Evolutionary conservation across 2,888 invertebrate species (phyloP).

Genomic region (Tachina lurida): DNA sequence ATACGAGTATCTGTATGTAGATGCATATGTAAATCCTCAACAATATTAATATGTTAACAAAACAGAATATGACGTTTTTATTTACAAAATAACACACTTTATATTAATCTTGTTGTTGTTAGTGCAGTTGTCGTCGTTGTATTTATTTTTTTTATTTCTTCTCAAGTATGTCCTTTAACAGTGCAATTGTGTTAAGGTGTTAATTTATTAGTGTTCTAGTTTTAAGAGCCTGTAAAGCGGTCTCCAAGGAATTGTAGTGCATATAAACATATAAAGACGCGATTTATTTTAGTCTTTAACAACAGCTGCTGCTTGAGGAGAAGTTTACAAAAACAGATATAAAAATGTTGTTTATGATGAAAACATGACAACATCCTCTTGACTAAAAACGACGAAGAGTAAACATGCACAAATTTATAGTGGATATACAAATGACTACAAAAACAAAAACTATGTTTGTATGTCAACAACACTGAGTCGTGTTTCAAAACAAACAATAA

Average conservation of each 20-base stretch:
- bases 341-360: slow-evolving; percentile 32
- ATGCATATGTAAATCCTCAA: no score
- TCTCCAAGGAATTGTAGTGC: neutral
- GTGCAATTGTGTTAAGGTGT: slow-evolving; percentile 69
- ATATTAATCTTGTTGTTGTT: slow-evolving; percentile 6
- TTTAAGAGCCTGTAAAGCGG: slow-evolving; percentile 19
- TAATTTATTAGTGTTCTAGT: slow-evolving; percentile 70
- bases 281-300: slow-evolving; percentile 26
- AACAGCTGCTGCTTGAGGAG: slow-evolving; percentile 32
- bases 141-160: neutral
- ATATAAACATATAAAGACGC: neutral
- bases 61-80: no score
- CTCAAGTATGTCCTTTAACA: slow-evolving; percentile 48
- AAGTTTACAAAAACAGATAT: slow-evolving; percentile 11
- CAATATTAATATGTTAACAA: no score
- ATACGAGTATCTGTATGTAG: no score
- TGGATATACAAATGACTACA: slow-evolving; percentile 15
- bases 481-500: slow-evolving; percentile 23
- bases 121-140: slow-evolving; percentile 10
- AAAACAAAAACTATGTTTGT: slow-evolving; percentile 39
- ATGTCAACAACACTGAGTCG: slow-evolving; percentile 46
- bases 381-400: slow-evolving; percentile 27
- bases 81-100: neutral
- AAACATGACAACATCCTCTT: slow-evolving; percentile 59
- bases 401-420: neutral